A percentile compares a stretch with the other conserved stretches of the same genome.
phyloP scores from a whole-genome alignment of 92 coral and sea anemone species.

The Parazoanthus atlanticus region DNA sequence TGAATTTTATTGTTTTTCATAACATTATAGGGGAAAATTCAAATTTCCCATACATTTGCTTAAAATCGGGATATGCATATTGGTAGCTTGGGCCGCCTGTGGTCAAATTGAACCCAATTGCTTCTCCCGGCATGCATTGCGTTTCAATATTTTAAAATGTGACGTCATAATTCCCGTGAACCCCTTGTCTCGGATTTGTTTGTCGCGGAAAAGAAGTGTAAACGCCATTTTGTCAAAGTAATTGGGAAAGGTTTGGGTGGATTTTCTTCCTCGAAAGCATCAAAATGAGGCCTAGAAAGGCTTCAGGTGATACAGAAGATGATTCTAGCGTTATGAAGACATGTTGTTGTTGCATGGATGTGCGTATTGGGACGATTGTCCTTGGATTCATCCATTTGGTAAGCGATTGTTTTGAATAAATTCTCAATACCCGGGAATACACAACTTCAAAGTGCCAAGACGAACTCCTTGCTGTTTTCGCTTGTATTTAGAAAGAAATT shows the following conservation, averaged over 20 bases:
- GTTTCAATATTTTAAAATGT: not conserved
- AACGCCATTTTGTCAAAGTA: slow-evolving; percentile 29
- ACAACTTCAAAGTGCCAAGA: not conserved
- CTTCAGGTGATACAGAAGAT: slow-evolving; percentile 61
- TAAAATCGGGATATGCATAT: too few relatives aligned
- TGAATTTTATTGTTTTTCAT: too few relatives aligned
- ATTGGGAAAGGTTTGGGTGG: not conserved
- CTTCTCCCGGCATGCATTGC: slow-evolving; percentile 38
- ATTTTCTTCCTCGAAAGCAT: slow-evolving; percentile 1
- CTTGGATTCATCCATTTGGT: slow-evolving; percentile 97
- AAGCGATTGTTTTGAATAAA: slow-evolving; percentile 40
- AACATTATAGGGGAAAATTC: too few relatives aligned
- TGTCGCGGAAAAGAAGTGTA: slow-evolving; percentile 23
- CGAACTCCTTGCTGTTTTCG: not conserved
- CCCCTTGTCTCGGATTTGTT: slow-evolving; percentile 49
- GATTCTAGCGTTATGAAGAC: slow-evolving; percentile 87
- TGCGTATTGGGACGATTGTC: slow-evolving; percentile 93
- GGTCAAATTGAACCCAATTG: too few relatives aligned
- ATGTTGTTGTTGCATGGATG: slow-evolving; percentile 98
- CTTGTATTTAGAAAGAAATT: not conserved
- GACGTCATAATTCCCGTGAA: slow-evolving; percentile 83
- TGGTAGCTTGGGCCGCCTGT: too few relatives aligned
- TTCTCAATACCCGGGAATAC: not conserved
- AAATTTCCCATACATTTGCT: too few relatives aligned
- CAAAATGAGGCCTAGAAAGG: slow-evolving; percentile 78